A percentile compares a stretch with the other conserved stretches of the same genome.
phyloP scores from a whole-genome alignment of 2,888 invertebrate species.

The Fragum sueziense region DNA sequence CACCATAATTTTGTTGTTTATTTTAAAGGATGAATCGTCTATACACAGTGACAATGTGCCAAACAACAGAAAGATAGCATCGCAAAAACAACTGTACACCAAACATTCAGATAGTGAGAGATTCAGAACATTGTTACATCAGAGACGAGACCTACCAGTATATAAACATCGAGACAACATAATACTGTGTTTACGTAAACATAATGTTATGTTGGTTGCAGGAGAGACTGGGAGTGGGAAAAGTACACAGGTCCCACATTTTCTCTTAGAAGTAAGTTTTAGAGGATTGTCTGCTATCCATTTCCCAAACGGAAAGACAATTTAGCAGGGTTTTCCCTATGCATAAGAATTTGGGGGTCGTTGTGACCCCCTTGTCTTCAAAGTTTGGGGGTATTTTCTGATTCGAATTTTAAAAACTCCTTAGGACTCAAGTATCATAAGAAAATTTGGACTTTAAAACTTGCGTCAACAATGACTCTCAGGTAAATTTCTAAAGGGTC shows the following conservation, averaged over 20 bases:
- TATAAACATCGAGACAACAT: slow-evolving; percentile 70
- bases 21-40: neutral
- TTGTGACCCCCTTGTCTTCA: too few relatives aligned
- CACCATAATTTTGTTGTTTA: too few relatives aligned
- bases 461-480: too few relatives aligned
- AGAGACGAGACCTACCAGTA: slow-evolving; percentile 75
- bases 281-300: too few relatives aligned
- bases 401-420: too few relatives aligned
- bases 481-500: too few relatives aligned
- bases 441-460: too few relatives aligned
- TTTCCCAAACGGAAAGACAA: too few relatives aligned
- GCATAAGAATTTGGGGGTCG: too few relatives aligned
- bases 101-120: slow-evolving; percentile 38
- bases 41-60: neutral
- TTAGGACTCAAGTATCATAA: too few relatives aligned
- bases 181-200: slow-evolving; percentile 62
- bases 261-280: slow-evolving; percentile 79
- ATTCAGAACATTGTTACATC: slow-evolving; percentile 65
- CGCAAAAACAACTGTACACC: slow-evolving; percentile 15
- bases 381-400: too few relatives aligned
- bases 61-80: neutral
- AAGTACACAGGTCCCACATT: slow-evolving; percentile 81
- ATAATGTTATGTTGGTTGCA: slow-evolving; percentile 77
- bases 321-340: too few relatives aligned
- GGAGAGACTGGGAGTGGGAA: slow-evolving; percentile 82